These are phyloP conservation scores for Hipparchia sbordonii DNA, from an alignment of 2,888 invertebrate genomes.

Conservation along the genomic window DNA sequence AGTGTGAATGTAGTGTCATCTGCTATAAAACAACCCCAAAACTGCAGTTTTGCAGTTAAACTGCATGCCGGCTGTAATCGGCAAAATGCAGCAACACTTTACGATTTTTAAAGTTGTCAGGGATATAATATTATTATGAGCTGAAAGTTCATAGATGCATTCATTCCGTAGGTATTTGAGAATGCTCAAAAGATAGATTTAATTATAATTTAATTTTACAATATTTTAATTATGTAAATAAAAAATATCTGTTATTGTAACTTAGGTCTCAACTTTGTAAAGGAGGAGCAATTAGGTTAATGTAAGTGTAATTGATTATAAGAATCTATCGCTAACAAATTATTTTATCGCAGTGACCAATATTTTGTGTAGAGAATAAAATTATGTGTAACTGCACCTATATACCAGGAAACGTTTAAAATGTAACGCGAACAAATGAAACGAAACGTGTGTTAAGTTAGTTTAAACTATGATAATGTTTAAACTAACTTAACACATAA, in stretches of 20 bases:
- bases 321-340: conserved; percentile 27
- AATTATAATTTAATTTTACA: conserved; percentile 7
- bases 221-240: conserved; percentile 8
- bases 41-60: too few relatives aligned
- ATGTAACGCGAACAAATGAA: not conserved
- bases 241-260: conserved; percentile 42
- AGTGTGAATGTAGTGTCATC: too few relatives aligned
- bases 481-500: too few relatives aligned
- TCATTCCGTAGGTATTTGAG: conserved; percentile 26
- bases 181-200: conserved; percentile 25
- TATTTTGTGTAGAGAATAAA: conserved; percentile 31
- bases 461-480: not conserved
- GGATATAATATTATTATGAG: conserved; percentile 14
- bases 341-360: conserved; percentile 43
- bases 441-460: not conserved
- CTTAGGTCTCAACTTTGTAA: conserved; percentile 63
- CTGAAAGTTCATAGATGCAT: conserved; percentile 30
- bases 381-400: conserved; percentile 4
- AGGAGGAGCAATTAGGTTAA: conserved; percentile 77
- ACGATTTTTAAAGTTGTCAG: too few relatives aligned
- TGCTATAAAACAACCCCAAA: too few relatives aligned
- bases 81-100: not conserved
- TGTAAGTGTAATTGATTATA: conserved; percentile 53
- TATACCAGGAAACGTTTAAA: not conserved
- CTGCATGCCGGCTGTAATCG: too few relatives aligned